Base-by-base conservation (phyloP, 2,888 invertebrate species). In the Cyrtodaria siliqua region DNA sequence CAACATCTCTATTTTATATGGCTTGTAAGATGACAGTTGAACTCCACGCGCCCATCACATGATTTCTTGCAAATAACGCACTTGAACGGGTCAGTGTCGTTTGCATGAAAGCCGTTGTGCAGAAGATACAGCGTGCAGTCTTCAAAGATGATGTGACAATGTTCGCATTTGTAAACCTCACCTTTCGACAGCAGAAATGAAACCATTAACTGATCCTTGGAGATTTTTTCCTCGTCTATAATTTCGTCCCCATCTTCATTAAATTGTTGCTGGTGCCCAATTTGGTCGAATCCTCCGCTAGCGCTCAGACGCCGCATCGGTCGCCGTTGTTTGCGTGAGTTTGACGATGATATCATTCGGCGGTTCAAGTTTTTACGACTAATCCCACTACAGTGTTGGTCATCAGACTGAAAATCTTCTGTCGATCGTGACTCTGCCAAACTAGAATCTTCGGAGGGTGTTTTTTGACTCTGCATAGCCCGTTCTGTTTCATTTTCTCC, bases 61-160 rank as follows among this genome's bases (percentile, higher is more conserved):
- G 84, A 83, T 40, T 84, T 77, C 56, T 85, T 79, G 74, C 90
- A 90, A 57, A 90, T 90, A 40, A 87, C 89, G 61, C 90, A 90
- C 44, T 87, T 86, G 64, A 90, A 90, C 0, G 90, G 90, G 55
- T 90, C 88, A 2, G 79, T 84, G 68, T 90, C 89, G 42, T 89
- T 87, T 18, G 89, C 87, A 74, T 90, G 90, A 71, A 90, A 90
- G 42, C 90, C 90, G 61, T 90, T 90, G 80, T 90, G 90, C 6
- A 90, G 84, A 42, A 90, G 81, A 72, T 90, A 90, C 26, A 89
- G 78, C 2, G 90, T 88, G 70, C 89, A 90, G 68, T 90, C 90
- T 56, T 90, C 89, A 59, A 90, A 90, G 42, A 90, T 87, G 68
- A 90, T 90, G 77, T 87, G 88, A 64, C 90, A 90, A 74, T 90